phyloP scores from a whole-genome alignment of 2,888 invertebrate genomes.

The Mallateleia sp. region DNA sequence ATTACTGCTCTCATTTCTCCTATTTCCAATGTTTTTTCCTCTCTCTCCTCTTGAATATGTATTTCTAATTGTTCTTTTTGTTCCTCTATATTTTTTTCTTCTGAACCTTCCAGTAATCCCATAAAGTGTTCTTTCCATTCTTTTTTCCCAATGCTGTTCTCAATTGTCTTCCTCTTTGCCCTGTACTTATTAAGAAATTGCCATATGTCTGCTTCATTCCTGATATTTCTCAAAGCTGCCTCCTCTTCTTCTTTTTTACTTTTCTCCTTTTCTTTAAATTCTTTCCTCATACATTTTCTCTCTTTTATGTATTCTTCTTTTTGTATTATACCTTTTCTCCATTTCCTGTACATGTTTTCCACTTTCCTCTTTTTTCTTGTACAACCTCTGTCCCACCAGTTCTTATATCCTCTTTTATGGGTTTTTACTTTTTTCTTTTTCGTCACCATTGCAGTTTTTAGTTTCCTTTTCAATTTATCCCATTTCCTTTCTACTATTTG shows the following conservation, averaged over 20 bases:
- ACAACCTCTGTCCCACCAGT: conserved; percentile 13
- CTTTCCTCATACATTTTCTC: background rate
- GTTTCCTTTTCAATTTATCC: background rate
- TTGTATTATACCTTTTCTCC: conserved; percentile 10
- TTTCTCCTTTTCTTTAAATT: conserved; percentile 12
- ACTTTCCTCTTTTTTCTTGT: conserved; percentile 7
- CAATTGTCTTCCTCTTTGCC: background rate
- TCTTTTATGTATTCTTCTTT: conserved; percentile 17
- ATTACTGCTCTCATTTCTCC: background rate
- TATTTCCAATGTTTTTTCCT: background rate
- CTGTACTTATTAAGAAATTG: conserved; percentile 18
- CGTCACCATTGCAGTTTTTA: background rate
- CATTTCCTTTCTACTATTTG: background rate
- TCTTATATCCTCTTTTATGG: conserved; percentile 21
- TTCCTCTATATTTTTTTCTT: background rate
- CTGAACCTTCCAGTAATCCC: background rate
- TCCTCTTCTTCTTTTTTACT: conserved; percentile 17
- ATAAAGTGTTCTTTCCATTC: background rate
- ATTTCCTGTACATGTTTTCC: conserved; percentile 14
- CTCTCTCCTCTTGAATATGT: background rate
- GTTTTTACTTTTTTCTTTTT: conserved; percentile 7
- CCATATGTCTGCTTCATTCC: conserved; percentile 27
- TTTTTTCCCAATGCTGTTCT: background rate
- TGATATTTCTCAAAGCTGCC: conserved; percentile 29
- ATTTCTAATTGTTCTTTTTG: background rate